These are phyloP conservation scores for Engraulis encrasicolus DNA, from an alignment of 2,113 vertebrate species.

Conservation along the genomic window DNA sequence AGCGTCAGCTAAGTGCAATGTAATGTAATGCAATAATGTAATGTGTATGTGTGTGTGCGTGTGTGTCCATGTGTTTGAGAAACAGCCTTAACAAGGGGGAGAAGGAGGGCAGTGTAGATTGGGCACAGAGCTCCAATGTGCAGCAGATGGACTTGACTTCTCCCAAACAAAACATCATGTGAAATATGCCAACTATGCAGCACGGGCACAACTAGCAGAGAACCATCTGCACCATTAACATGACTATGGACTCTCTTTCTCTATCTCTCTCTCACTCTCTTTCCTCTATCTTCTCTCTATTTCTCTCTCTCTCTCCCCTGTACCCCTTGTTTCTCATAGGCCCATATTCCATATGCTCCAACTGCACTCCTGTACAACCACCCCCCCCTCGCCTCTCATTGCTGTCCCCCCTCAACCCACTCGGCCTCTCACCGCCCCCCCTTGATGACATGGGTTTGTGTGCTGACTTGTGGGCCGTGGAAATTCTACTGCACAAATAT, in stretches of 20 bases:
- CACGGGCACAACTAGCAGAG: not conserved
- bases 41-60: not conserved
- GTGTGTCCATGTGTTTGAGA: not conserved
- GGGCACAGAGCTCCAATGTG: not conserved
- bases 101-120: not conserved
- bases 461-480: not conserved
- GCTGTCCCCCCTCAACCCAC: too few species aligned
- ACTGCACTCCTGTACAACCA: not conserved
- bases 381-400: not conserved
- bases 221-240: not conserved
- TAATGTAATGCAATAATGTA: too few species aligned
- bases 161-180: not conserved
- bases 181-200: not conserved
- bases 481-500: conserved; percentile 15
- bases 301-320: not conserved
- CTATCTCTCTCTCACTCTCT: not conserved
- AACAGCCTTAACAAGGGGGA: not conserved
- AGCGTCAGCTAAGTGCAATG: too few species aligned
- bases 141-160: conserved; percentile 13
- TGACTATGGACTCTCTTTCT: not conserved
- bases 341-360: too few species aligned
- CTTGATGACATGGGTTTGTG: not conserved
- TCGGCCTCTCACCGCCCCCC: not conserved
- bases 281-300: not conserved
- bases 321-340: not conserved